Evolutionary conservation across 2,113 vertebrate genomes (phyloP), one percentile per base, ranked within the genome.

Genomic region (Microcebus jonahi): DNA sequence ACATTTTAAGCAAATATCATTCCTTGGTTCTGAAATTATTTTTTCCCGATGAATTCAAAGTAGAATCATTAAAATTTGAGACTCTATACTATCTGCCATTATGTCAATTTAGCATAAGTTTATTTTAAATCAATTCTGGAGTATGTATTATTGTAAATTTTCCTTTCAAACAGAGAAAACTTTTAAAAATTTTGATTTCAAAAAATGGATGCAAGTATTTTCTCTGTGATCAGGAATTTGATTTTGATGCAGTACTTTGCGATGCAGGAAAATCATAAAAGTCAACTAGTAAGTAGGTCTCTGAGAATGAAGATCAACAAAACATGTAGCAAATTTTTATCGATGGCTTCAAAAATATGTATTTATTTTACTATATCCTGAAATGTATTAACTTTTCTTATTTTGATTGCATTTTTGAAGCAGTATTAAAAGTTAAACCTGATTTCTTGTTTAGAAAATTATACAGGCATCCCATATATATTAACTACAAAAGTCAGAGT

Each of bases 331-430:
- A 29, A 1, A 1, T 20, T 93, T 79, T 76, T 53, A 88, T 21
- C 9, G 27, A 25, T 23, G 39, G 1, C 3, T 65, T 82, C 25
- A 85, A n/a, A 25, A 88, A 45, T 80, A 23, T 53, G 10, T 12
- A 61, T 71, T 39, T 76, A 59, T 73, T 86, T 57, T 48, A 55
- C 17, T 48, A 3, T 70, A 50, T 25, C 80, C 0, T 71, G n/a
- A 76, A 68, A 65, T 55, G 12, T 27, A 70, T n/a, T 77, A 55
- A 68, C 20, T 73, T 61, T 76, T 31, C 6, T n/a, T 23, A 11
- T 48, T 85, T 94, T 85, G 29, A 67, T 88, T 88, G 20, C 59
- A 36, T 45, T 88, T 96, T 92, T 76, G 18, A 94, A 70, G 9
- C 0, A 92, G 11, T 23, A 65, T 76, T 75, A 63, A 90, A 87